Evolutionary conservation across 2,888 invertebrate genomes (phyloP), one percentile per base, ranked within the genome.

Genomic region (Caprella mutica): DNA sequence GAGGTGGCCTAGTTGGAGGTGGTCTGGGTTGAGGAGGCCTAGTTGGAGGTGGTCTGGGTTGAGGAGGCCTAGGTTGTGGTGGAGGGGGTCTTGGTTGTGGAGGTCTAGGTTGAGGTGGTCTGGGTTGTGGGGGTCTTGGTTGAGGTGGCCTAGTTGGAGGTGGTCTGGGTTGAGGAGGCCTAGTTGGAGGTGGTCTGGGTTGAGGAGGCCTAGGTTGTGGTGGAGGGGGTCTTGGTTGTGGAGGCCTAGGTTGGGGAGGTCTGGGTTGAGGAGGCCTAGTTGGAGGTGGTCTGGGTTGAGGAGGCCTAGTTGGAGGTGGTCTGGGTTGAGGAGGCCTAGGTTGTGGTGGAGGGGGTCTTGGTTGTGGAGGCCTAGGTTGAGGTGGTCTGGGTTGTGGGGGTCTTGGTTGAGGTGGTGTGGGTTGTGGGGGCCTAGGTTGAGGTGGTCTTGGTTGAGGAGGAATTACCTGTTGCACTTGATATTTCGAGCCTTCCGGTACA

Each of bases 401-500:
- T 14, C 43, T 53, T 12, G 55, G 42, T 12, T 23, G 21, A 3
- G 17, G 6, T 14, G 48, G 46, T 14, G 9, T 21, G 12, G 46
- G 30, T 12, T 46, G 39, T 17, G 33, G 23, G n/a, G 52, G 6
- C 48, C 52, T 27, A 38, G 55, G 19, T 3, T 33, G 30, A 19
- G 52, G 35, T 21, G 42, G 42, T 21, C 26, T 17, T 14, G 30
- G 48, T 6, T 48, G n/a, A 4, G 40, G 52, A n/a, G n/a, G n/a
- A n/a, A n/a, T n/a, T 12, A 6, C 12, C 3, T 29, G 50, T 6
- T 3, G 29, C 26, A 12, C 40, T 42, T 6, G 55, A 46, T n/a
- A n/a, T n/a, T n/a, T n/a, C 21, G 55, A 53, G 23, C 39, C 58
- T 1, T 30, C 30, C 19, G 60, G 65, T 8, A 65, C 65, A 5